Percentiles rank a stretch among this genome's conserved stretches.
Conservation (phyloP, 1,140 invertebrate genomes). For the Pogonus chalceus region DNA sequence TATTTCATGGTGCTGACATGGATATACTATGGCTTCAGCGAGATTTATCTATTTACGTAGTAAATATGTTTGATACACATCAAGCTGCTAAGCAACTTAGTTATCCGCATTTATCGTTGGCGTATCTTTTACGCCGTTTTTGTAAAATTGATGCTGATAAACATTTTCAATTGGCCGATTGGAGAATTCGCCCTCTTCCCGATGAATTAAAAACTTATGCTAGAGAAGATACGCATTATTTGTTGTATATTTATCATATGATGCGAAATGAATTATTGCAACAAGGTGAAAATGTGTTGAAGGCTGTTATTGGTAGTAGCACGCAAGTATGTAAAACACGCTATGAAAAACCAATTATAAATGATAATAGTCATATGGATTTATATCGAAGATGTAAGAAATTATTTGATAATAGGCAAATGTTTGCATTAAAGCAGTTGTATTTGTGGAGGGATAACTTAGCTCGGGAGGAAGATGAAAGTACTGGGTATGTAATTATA, state of each 20-base stretch:
- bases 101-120: conserved; percentile 64
- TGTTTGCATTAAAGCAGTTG: conserved; percentile 71
- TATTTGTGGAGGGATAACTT: conserved; percentile 81
- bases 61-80: conserved; percentile 96
- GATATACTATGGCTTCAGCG: conserved; percentile 93
- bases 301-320: conserved; percentile 59
- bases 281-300: conserved; percentile 60
- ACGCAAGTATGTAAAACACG: conserved; percentile 61
- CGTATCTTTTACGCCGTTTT: conserved; percentile 69
- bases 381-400: conserved; percentile 71
- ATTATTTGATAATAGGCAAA: conserved; percentile 75
- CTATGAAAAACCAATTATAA: conserved; percentile 71
- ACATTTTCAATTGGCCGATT: conserved; percentile 88
- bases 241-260: conserved; percentile 84
- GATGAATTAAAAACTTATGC: conserved; percentile 80
- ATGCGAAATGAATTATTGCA: conserved; percentile 71
- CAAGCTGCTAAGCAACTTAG: conserved; percentile 70
- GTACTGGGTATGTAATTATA: conserved; percentile 47
- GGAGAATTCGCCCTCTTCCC: conserved; percentile 88
- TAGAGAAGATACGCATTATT: conserved; percentile 88
- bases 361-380: conserved; percentile 60
- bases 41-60: conserved; percentile 89
- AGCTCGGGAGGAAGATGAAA: conserved; percentile 86
- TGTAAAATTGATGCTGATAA: conserved; percentile 78
- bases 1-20: conserved; percentile 85